Evolutionary conservation across 1,140 invertebrate species (phyloP), one percentile per base, ranked within the genome.

Genomic region (Acromyrmex heyeri): DNA sequence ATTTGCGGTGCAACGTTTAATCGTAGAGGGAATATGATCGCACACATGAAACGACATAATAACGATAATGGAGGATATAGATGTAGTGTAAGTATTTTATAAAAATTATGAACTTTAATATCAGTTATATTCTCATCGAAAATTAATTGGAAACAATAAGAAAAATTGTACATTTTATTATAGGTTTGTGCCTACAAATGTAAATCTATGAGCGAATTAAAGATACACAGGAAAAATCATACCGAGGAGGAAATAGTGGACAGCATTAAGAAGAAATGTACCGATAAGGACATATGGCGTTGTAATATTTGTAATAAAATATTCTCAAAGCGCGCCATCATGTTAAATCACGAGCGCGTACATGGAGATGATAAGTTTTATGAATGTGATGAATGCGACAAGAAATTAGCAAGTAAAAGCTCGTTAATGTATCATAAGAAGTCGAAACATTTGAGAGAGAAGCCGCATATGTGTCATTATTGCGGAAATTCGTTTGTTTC

Each of bases 401-500:
- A 94, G 57, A 91, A 91, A 83, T 89, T 95, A 57, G 87, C 93
- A 0, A 92, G 86, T 34, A 94, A 92, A 82, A 91, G 78, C 85
- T 93, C 94, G 0, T 87, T 95, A 27, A 81, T 73, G 6, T 94
- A 92, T 69, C 94, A 95, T 67, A 92, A 91, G 12, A 93, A 90
- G 50, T 89, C 92, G 3, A 78, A 95, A 53, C 96, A 97, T 92
- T 96, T 95, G 16, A 95, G 95, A 44, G 96, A 96, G 73, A 95
- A 95, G 61, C 94, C 96, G 4, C 94, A 96, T 75, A 92, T 94
- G 53, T 96, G 96, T 91, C 94, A 95, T 44, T 94, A 96, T 62
- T 97, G 96, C 70, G 95, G 95, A 16, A 95, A 95, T 79, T 93
- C 95, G 3, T 96, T 96, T 88, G 88, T 93, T 2, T 95, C 95